Evolutionary conservation across 2,113 vertebrate genomes (phyloP).

Genomic region (Elachura formosa): DNA sequence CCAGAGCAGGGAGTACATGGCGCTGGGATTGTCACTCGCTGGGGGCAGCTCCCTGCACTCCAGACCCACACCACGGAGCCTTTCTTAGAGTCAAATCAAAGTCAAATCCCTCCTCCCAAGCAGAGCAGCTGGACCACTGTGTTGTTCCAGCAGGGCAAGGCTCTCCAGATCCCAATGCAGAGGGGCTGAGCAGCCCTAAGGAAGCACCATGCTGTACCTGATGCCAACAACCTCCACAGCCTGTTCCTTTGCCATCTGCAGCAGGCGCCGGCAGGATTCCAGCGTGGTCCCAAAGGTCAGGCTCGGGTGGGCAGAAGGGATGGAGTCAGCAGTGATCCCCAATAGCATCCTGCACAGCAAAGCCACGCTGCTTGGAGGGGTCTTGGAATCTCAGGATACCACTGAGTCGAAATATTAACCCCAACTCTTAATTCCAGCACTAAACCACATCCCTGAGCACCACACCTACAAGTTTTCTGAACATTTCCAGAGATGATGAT

Average conservation of each 20-base stretch:
- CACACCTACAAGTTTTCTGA: accelerated
- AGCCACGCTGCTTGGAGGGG: accelerated
- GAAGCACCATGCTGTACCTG: conserved; percentile 51
- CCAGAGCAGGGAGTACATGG: accelerated
- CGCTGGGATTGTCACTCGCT: neutral
- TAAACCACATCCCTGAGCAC: neutral
- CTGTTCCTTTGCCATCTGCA: conserved; percentile 71
- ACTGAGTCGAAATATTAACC: neutral
- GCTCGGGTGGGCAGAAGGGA: conserved; percentile 33
- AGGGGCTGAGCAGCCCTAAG: neutral
- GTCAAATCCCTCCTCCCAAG: neutral
- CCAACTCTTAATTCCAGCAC: neutral
- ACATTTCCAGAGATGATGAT: accelerated
- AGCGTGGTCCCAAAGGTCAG: conserved; percentile 64
- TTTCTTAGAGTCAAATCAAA: neutral
- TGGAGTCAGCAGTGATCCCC: conserved; percentile 63
- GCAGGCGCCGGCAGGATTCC: conserved; percentile 67
- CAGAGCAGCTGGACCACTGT: accelerated
- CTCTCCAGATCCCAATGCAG: neutral
- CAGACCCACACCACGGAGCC: accelerated
- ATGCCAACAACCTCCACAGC: conserved; percentile 73
- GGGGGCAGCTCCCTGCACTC: neutral
- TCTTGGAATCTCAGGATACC: neutral
- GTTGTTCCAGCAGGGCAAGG: neutral
- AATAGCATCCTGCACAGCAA: conserved; percentile 70